Conservation (phyloP, 1,140 invertebrate species). For the Drosophila asahinai region DNA sequence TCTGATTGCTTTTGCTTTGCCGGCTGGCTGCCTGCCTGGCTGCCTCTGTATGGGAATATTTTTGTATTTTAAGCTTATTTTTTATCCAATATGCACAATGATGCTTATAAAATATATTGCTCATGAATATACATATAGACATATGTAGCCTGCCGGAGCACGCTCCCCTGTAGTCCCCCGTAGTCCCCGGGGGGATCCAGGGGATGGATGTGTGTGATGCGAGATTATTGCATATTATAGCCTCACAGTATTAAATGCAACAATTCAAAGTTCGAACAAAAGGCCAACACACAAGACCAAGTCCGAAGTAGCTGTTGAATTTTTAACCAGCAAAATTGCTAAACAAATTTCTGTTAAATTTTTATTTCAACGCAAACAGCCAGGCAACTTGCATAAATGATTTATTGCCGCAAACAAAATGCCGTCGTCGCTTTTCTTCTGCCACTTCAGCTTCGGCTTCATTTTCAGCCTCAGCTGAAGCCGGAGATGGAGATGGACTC, state of each 20-base stretch:
- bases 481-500: slow-evolving; percentile 9
- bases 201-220: slow-evolving; percentile 22
- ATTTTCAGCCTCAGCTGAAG: slow-evolving; percentile 29
- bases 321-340: slow-evolving; percentile 81
- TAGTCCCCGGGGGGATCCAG: neutral
- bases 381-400: slow-evolving; percentile 80
- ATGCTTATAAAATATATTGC: slow-evolving; percentile 82
- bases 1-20: slow-evolving; percentile 73
- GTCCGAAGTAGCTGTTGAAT: slow-evolving; percentile 53
- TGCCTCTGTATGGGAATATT: slow-evolving; percentile 63
- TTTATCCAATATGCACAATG: slow-evolving; percentile 83
- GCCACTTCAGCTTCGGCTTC: slow-evolving; percentile 37
- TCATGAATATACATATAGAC: slow-evolving; percentile 76
- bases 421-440: slow-evolving; percentile 40
- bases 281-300: slow-evolving; percentile 31
- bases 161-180: slow-evolving; percentile 9
- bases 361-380: slow-evolving; percentile 72
- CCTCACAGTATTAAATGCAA: slow-evolving; percentile 65
- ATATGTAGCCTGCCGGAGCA: slow-evolving; percentile 51
- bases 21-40: slow-evolving; percentile 23
- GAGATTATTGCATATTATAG: slow-evolving; percentile 81
- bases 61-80: slow-evolving; percentile 81
- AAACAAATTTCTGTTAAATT: slow-evolving; percentile 76
- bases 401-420: slow-evolving; percentile 76
- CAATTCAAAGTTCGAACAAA: slow-evolving; percentile 55